Evolutionary conservation across 1,140 invertebrate species (phyloP), one percentile per base, ranked within the genome.

Genomic region (Amphibalanus amphitrite): DNA sequence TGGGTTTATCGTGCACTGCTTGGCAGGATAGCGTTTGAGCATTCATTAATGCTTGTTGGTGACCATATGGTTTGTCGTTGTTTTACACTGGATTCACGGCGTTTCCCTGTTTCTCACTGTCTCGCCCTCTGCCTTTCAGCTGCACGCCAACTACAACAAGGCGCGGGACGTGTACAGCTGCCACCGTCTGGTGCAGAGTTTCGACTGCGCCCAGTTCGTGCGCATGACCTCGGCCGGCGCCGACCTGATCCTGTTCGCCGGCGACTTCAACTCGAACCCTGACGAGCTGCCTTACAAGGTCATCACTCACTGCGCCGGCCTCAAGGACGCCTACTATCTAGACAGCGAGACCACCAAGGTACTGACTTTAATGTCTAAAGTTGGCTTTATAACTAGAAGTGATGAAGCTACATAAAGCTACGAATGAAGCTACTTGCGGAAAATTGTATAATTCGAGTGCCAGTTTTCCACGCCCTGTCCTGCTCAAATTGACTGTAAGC

Each of bases 181-280:
- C 64, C 95, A 97, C 80, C 82, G 95, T 77, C 84, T 95, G 8
- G 82, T 93, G 33, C 95, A 98, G 84, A 90, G 92, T 25, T 95
- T 94, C 81, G 93, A 97, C 78, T 90, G 92, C 70, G 91, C 92
- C 71, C 92, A 97, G 82, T 95, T 98, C 80, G 89, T 98, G 59
- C 87, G 88, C 74, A 82, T 91, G 73, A 97, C 93, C 0, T 87
- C 88, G 69, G 82, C 84, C 15, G 82, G 84, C 74, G 88, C 90
- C 68, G 90, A 96, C 82, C 80, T 93, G 23, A 86, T 88, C 28
- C 87, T 98, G 76, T 81, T 97, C 71, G 92, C 89, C 47, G 95
- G 95, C 13, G 95, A 98, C 83, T 86, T 97, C 10, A 98, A 98
- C 81, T 87, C 91, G 3, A 89, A 91, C 78, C 92, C 94, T 8